These are phyloP conservation scores for Patella vulgata DNA, from an alignment of 1,140 invertebrate species.

Conservation along the genomic window DNA sequence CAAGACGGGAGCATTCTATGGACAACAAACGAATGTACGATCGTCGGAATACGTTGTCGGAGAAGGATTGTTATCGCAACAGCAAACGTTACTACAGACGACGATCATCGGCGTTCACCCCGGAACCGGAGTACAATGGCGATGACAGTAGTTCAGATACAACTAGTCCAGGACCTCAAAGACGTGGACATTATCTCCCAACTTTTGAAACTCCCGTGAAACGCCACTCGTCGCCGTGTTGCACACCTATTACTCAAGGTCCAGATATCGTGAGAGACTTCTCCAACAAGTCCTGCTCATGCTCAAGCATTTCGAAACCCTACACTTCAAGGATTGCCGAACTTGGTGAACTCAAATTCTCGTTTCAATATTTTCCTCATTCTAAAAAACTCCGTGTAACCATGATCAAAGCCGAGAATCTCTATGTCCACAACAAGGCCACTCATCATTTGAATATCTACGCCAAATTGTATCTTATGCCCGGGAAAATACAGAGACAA, in stretches of 20 bases:
- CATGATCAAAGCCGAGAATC: slow-evolving; percentile 55
- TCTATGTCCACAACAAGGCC: slow-evolving; percentile 46
- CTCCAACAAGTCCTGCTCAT: slow-evolving; percentile 31
- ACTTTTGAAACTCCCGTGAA: not conserved
- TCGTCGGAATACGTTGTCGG: no score
- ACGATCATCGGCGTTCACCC: slow-evolving; percentile 2
- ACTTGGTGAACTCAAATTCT: slow-evolving; percentile 60
- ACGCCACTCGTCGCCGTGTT: not conserved
- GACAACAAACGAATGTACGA: no score
- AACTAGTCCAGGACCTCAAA: slow-evolving; percentile 2
- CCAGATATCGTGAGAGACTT: not conserved
- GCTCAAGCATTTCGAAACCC: slow-evolving; percentile 7
- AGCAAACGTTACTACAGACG: slow-evolving; percentile 5
- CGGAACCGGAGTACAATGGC: not conserved
- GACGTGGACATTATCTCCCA: not conserved
- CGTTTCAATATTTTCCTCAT: slow-evolving; percentile 55
- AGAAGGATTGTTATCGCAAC: no score
- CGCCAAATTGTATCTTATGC: slow-evolving; percentile 55
- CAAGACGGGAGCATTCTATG: no score
- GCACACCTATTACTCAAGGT: not conserved
- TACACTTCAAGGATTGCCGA: slow-evolving; percentile 27
- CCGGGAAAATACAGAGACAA: slow-evolving; percentile 61
- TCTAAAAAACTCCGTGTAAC: slow-evolving; percentile 52
- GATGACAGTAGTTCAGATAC: slow-evolving; percentile 1
- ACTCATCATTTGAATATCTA: slow-evolving; percentile 42